Conservation (phyloP, 1,140 invertebrate genomes). For the Amyelois transitella region DNA sequence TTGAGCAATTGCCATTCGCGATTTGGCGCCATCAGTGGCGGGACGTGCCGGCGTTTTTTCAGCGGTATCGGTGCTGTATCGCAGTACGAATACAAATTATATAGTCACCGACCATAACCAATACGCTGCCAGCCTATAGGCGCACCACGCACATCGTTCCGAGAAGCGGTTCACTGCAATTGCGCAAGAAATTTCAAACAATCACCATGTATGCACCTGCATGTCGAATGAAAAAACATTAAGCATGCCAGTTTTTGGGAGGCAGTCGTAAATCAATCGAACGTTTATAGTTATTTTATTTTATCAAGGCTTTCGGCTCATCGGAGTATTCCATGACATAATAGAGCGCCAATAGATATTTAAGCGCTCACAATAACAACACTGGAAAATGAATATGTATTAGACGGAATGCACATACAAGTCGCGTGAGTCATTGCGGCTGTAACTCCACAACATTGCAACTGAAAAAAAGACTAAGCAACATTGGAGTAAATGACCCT, state of each 20-base stretch:
- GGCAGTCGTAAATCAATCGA: constrained; percentile 19
- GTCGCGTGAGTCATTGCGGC: not conserved
- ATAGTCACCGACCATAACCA: constrained; percentile 15
- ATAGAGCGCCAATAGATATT: not conserved
- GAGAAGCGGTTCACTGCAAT: constrained; percentile 55
- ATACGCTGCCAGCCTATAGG: constrained; percentile 8
- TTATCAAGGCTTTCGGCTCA: not conserved
- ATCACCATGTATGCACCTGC: constrained; percentile 45
- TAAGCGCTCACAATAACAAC: not conserved
- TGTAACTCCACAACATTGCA: constrained; percentile 23
- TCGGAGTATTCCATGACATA: not conserved
- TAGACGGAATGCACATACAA: not conserved
- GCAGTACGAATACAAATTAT: constrained; percentile 61
- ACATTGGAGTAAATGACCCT: constrained; percentile 57
- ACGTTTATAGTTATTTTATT: constrained; percentile 22
- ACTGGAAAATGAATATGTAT: not conserved
- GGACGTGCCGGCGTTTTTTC: constrained; percentile 54
- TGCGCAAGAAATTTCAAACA: constrained; percentile 60
- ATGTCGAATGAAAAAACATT: constrained; percentile 35
- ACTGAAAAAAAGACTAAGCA: constrained; percentile 37
- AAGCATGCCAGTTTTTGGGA: constrained; percentile 15
- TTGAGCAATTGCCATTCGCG: constrained; percentile 56
- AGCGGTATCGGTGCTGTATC: constrained; percentile 26
- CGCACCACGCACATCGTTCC: constrained; percentile 27
- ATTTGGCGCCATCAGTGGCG: constrained; percentile 55